A percentile compares a stretch with the other conserved stretches of the same genome.
Evolutionary conservation across 1,140 invertebrate genomes (phyloP).

Genomic region (Rhizoglyphus robini): DNA sequence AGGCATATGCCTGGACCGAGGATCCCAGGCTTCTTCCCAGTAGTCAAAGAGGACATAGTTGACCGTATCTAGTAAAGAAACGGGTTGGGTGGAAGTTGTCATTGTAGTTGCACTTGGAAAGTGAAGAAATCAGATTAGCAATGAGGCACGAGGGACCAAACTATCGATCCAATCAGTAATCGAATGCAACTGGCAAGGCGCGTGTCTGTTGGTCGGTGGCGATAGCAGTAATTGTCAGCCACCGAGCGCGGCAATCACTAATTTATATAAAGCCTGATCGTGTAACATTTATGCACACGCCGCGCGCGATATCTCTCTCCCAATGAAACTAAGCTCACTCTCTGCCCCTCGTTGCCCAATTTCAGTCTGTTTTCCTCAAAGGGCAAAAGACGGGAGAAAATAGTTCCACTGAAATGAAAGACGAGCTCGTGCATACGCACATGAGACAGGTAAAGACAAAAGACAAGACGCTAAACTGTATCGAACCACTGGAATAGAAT

Average conservation of each 20-base stretch:
- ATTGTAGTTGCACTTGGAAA: background rate
- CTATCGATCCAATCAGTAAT: too few relatives aligned
- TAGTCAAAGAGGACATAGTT: slow-evolving; percentile 14
- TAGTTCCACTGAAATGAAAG: background rate
- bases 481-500: too few relatives aligned
- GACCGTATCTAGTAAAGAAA: background rate
- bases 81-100: background rate
- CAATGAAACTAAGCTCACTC: background rate
- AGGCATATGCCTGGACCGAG: slow-evolving; percentile 54
- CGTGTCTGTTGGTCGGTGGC: too few relatives aligned
- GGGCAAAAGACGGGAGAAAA: background rate
- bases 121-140: too few relatives aligned
- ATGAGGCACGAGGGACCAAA: too few relatives aligned
- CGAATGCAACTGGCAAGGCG: too few relatives aligned
- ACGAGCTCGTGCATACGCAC: too few relatives aligned
- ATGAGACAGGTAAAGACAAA: too few relatives aligned
- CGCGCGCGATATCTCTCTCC: background rate
- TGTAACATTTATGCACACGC: background rate
- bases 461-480: too few relatives aligned
- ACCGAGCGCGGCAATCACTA: background rate
- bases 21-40: slow-evolving; percentile 42
- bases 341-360: slow-evolving; percentile 5
- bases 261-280: background rate
- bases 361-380: slow-evolving; percentile 1
- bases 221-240: background rate